Base-by-base conservation (phyloP, 2,797 vertebrate genomes). In the Lycodopsis pacificus region DNA sequence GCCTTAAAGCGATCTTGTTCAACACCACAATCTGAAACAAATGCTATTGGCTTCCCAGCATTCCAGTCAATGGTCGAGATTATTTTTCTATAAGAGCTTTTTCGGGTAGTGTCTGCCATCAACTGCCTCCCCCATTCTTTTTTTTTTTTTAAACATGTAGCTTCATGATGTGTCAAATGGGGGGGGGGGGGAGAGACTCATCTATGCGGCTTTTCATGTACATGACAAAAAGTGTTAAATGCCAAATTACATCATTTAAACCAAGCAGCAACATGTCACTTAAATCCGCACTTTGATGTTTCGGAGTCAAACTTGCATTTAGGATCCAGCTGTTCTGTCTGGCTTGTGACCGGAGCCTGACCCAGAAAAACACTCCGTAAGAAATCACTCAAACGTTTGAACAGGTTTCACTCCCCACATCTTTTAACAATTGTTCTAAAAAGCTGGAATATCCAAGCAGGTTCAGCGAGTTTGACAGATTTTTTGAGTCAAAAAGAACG, bases 231-330 rank as follows among this genome's bases (percentile, higher is more conserved):
- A 86, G 49, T 20, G 84, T 85, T 83, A 86, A 91, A 86, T 77
- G 83, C 44, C 54, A 71, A 70, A 57, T 80, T 73, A 87, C 74
- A 86, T 88, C 84, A 89, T 87, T 90, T 89, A 75, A 90, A 89
- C 85, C 57, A 44, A 93, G 91, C 91, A 93, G 91, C 93, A 83
- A 80, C 87, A 89, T 82, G 88, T 85, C 81, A 84, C 68, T 83
- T 76, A 73, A 83, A 89, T 75, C 84, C 76, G 36, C 84, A 80
- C 32, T 32, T 61, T 42, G 56, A 48, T 54, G 49, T 65, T 80
- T 65, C 32, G 22, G 40, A 79, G 73, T 72, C 72, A 13, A 73
- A 82, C 4, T 51, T 40, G 34, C 3, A 51, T 49, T 82, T 25
- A 46, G 34, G 70, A 79, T 74, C 67, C 71, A 48, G 46, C 48